Conservation (phyloP, 2,113 vertebrate species). For the Perca schrenkii region DNA sequence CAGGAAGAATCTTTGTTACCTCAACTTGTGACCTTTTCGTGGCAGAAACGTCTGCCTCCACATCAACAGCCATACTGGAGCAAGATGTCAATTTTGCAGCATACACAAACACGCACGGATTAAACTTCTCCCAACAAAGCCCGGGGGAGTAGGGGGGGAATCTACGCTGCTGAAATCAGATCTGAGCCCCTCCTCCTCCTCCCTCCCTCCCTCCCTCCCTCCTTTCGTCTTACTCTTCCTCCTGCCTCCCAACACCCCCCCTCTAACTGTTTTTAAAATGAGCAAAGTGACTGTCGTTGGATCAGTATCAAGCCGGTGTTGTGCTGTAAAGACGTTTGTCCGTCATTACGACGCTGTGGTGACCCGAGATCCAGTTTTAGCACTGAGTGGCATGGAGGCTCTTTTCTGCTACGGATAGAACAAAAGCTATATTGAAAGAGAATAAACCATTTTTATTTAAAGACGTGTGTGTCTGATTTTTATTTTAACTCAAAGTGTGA, state of each 20-base stretch:
- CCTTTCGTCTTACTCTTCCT: background rate
- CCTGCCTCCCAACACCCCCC: slow-evolving; percentile 3
- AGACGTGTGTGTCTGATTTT: slow-evolving; percentile 26
- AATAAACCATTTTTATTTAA: slow-evolving; percentile 86
- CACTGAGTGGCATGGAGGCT: slow-evolving; percentile 82
- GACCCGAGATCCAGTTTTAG: slow-evolving; percentile 80
- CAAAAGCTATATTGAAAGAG: slow-evolving; percentile 86
- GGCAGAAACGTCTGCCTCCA: slow-evolving; percentile 83
- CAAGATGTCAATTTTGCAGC: slow-evolving; percentile 80
- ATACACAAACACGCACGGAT: slow-evolving; percentile 71
- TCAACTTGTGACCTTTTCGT: slow-evolving; percentile 84
- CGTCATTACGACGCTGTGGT: slow-evolving; percentile 70
- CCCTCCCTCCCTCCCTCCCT: background rate
- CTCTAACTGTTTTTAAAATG: slow-evolving; percentile 62
- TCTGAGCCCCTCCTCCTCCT: slow-evolving; percentile 16
- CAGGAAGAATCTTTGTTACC: slow-evolving; percentile 86
- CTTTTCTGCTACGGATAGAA: slow-evolving; percentile 84
- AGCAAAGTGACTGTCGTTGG: slow-evolving; percentile 77
- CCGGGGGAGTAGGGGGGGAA: slow-evolving; percentile 3
- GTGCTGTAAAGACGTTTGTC: slow-evolving; percentile 76
- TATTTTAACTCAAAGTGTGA: slow-evolving; percentile 8
- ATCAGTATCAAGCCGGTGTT: slow-evolving; percentile 68
- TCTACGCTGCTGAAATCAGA: slow-evolving; percentile 54
- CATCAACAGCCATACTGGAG: slow-evolving; percentile 85
- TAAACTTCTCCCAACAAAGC: slow-evolving; percentile 68